phyloP scores from a whole-genome alignment of 2,888 invertebrate species.

The Tachina lurida region DNA sequence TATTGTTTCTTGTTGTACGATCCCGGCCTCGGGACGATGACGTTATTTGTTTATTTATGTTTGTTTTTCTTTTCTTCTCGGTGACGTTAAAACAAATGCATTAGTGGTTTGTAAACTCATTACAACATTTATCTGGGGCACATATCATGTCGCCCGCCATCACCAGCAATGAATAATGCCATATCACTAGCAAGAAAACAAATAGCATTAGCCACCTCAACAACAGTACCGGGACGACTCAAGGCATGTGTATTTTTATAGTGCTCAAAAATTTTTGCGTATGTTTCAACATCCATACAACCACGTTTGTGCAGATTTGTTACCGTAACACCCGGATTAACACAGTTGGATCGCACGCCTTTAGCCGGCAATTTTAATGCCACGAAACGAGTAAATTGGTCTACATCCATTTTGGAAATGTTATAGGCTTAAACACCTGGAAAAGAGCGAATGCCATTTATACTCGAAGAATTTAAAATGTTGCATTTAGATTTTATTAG shows the following conservation, averaged over 20 bases:
- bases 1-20: too few species aligned
- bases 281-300: conserved; percentile 90
- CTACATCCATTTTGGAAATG: conserved; percentile 96
- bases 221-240: conserved; percentile 91
- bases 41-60: too few species aligned
- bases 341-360: conserved; percentile 93
- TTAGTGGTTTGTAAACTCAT: neutral
- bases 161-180: conserved; percentile 89
- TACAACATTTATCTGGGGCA: conserved; percentile 85
- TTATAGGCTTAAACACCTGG: conserved; percentile 94
- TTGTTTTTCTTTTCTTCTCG: too few species aligned
- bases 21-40: too few species aligned
- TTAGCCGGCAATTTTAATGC: conserved; percentile 92
- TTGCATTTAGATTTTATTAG: conserved; percentile 90
- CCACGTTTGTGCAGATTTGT: conserved; percentile 93
- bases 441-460: conserved; percentile 94
- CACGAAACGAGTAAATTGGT: conserved; percentile 95
- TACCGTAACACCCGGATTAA: conserved; percentile 96
- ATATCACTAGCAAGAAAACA: conserved; percentile 93
- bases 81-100: conserved; percentile 64
- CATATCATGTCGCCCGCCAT: conserved; percentile 86
- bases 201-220: conserved; percentile 94
- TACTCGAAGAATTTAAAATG: conserved; percentile 97
- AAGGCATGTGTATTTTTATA: conserved; percentile 94
- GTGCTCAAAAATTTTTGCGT: conserved; percentile 91